Percentiles rank a stretch among this genome's conserved stretches.
These are phyloP conservation scores for Clamator glandarius DNA, from an alignment of 2,797 vertebrate genomes.

Conservation along the genomic window DNA sequence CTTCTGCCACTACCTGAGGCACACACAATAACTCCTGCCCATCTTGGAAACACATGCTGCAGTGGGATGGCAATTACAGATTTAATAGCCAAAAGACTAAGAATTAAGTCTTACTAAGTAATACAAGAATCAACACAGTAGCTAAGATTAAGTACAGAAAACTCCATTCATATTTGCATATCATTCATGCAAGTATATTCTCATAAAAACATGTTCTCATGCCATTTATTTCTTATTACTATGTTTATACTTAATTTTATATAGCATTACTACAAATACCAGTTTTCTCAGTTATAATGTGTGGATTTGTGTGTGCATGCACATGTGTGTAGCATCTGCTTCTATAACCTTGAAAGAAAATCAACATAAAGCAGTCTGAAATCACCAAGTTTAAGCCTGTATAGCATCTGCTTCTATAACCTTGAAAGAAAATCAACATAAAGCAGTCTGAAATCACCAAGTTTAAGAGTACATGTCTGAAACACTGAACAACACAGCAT, in stretches of 20 bases:
- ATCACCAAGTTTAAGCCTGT: too few relatives aligned
- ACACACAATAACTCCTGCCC: not conserved
- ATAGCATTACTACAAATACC: not conserved
- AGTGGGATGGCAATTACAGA: rapidly evolving
- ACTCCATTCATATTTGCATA: not conserved
- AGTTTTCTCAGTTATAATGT: not conserved
- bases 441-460: not conserved
- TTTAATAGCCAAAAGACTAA: not conserved
- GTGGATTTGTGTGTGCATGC: not conserved
- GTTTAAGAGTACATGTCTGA: not conserved
- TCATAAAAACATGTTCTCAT: not conserved
- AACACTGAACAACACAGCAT: not conserved
- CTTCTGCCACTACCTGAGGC: too few relatives aligned
- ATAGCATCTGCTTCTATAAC: not conserved
- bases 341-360: not conserved
- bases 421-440: not conserved
- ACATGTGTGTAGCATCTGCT: not conserved
- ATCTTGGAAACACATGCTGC: not conserved
- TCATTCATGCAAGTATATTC: not conserved
- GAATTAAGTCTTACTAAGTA: not conserved
- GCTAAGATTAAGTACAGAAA: not conserved
- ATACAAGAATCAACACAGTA: not conserved
- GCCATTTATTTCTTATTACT: not conserved
- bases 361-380: not conserved
- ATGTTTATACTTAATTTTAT: not conserved